Conservation (phyloP, 2,113 vertebrate species). For the Nothoprocta perdicaria region DNA sequence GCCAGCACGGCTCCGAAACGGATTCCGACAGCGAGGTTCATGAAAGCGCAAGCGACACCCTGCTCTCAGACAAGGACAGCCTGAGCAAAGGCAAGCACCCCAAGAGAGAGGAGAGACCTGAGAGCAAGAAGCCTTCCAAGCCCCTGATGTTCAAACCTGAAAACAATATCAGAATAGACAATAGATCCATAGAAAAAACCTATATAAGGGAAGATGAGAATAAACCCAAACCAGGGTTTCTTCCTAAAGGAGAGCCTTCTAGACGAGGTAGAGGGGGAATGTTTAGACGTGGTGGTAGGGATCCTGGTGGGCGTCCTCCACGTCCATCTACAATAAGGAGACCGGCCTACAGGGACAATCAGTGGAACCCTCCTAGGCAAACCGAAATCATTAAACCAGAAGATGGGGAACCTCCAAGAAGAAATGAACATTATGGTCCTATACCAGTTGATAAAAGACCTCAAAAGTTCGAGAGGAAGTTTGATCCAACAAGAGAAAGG, state of each 20-base stretch:
- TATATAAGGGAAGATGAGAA: slow-evolving; percentile 84
- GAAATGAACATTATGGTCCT: slow-evolving; percentile 77
- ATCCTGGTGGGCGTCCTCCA: slow-evolving; percentile 83
- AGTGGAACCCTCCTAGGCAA: slow-evolving; percentile 93
- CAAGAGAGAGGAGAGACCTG: slow-evolving; percentile 79
- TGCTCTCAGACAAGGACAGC: slow-evolving; percentile 92
- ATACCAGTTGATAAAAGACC: slow-evolving; percentile 82
- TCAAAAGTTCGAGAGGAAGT: slow-evolving; percentile 89
- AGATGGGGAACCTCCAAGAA: slow-evolving; percentile 76
- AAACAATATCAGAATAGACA: slow-evolving; percentile 74
- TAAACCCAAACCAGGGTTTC: slow-evolving; percentile 91
- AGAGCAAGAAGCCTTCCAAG: slow-evolving; percentile 77
- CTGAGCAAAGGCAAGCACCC: slow-evolving; percentile 86
- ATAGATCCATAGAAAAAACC: slow-evolving; percentile 74
- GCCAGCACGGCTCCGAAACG: slow-evolving; percentile 92
- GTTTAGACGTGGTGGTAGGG: slow-evolving; percentile 88
- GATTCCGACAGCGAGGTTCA: slow-evolving; percentile 96
- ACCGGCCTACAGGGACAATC: slow-evolving; percentile 84
- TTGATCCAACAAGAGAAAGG: slow-evolving; percentile 89
- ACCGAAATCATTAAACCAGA: slow-evolving; percentile 82
- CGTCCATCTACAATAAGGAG: slow-evolving; percentile 87
- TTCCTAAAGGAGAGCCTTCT: slow-evolving; percentile 94
- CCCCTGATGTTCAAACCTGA: slow-evolving; percentile 78
- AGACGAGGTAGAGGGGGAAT: slow-evolving; percentile 91
- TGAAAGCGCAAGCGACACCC: slow-evolving; percentile 94